A percentile compares a stretch with the other conserved stretches of the same genome.
These are phyloP conservation scores for Aplidium turbinatum DNA, from an alignment of 23 tunicate species.

Conservation along the genomic window DNA sequence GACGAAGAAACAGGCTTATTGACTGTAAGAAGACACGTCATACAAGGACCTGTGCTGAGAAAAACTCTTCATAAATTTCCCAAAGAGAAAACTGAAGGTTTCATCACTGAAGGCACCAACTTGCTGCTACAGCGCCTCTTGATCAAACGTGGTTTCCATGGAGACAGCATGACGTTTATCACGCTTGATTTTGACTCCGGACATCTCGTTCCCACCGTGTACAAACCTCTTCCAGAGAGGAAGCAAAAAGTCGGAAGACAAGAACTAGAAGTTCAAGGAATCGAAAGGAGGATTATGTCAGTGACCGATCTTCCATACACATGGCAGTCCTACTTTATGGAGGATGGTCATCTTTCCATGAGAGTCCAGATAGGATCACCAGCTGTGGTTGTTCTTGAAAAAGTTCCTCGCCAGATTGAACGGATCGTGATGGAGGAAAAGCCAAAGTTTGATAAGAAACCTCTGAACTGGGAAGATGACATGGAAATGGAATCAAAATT, in stretches of 20 bases:
- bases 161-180: slow-evolving; percentile 39
- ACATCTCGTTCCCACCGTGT: slow-evolving; percentile 44
- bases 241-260: slow-evolving; percentile 59
- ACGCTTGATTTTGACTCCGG: slow-evolving; percentile 63
- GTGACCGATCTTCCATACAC: slow-evolving; percentile 59
- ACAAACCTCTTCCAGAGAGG: slow-evolving; percentile 67
- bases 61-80: slow-evolving; percentile 30
- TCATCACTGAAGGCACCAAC: slow-evolving; percentile 77
- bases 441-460: slow-evolving; percentile 78
- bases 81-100: slow-evolving; percentile 34
- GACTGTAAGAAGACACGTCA: slow-evolving; percentile 42
- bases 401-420: slow-evolving; percentile 74
- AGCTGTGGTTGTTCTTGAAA: slow-evolving; percentile 38
- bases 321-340: slow-evolving; percentile 84
- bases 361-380: slow-evolving; percentile 83
- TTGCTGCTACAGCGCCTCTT: slow-evolving; percentile 59
- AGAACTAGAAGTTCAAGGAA: slow-evolving; percentile 67
- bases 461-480: slow-evolving; percentile 81
- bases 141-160: slow-evolving; percentile 36
- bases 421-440: slow-evolving; percentile 49
- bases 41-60: slow-evolving; percentile 45
- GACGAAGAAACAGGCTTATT: slow-evolving; percentile 56
- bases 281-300: slow-evolving; percentile 65
- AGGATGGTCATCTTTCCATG: slow-evolving; percentile 88
- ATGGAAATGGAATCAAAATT: slow-evolving; percentile 80